Percentiles rank a stretch among this genome's conserved stretches.
Evolutionary conservation across 2,888 invertebrate genomes (phyloP).

Genomic region (Tipula helvola): DNA sequence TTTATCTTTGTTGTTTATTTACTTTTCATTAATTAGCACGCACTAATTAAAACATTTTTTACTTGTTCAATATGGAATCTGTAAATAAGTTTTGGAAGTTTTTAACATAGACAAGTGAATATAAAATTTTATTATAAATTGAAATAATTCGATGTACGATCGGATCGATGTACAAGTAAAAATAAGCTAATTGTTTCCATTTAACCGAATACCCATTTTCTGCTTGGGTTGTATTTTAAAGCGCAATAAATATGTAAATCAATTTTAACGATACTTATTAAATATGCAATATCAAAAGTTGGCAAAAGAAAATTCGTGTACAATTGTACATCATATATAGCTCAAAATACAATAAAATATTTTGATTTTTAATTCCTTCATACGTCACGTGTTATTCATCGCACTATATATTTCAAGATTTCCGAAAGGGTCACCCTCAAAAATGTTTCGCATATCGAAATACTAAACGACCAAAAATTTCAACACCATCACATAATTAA

Average conservation of each 20-base stretch:
- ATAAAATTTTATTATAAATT: too few species aligned
- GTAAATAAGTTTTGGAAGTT: neutral
- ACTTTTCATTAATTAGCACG: neutral
- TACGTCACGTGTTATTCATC: neutral
- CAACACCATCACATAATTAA: neutral
- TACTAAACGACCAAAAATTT: neutral
- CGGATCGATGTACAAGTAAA: neutral
- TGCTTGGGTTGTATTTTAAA: neutral
- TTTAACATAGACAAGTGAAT: too few species aligned
- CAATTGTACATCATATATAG: neutral
- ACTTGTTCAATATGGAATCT: neutral
- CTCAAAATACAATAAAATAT: neutral
- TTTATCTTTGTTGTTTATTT: neutral
- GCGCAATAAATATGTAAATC: neutral
- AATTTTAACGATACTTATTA: neutral
- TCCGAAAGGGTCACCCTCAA: neutral
- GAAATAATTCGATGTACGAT: too few species aligned
- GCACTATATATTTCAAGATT: neutral
- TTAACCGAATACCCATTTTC: neutral
- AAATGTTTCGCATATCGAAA: neutral
- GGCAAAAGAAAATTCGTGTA: neutral
- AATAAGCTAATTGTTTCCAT: neutral
- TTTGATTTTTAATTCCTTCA: neutral
- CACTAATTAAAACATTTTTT: neutral
- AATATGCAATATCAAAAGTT: neutral